These are phyloP conservation scores for Drosophila melanosoma DNA, from an alignment of 2,888 invertebrate genomes.

Conservation along the genomic window DNA sequence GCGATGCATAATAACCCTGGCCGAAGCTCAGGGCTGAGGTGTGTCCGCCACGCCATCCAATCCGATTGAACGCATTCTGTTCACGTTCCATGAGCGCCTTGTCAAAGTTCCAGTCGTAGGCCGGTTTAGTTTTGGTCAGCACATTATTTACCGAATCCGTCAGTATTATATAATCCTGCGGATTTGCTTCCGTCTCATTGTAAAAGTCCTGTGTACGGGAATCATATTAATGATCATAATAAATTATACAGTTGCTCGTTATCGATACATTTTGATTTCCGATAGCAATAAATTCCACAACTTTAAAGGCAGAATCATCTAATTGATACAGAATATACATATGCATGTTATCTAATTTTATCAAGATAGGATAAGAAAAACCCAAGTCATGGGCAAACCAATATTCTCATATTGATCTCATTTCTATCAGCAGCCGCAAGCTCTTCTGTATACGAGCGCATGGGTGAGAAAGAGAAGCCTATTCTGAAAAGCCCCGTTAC, in stretches of 20 bases:
- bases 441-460: too few relatives aligned
- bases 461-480: too few relatives aligned
- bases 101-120: conserved; percentile 75
- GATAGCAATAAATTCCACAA: too few relatives aligned
- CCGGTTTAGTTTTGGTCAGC: conserved; percentile 76
- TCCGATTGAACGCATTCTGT: conserved; percentile 65
- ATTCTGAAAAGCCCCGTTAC: too few relatives aligned
- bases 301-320: too few relatives aligned
- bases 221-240: neutral
- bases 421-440: too few relatives aligned
- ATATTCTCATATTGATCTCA: too few relatives aligned
- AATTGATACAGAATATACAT: too few relatives aligned
- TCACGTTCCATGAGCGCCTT: conserved; percentile 81
- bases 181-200: conserved; percentile 36
- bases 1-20: conserved; percentile 88
- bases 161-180: conserved; percentile 25
- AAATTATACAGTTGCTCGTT: neutral
- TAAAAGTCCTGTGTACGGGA: conserved; percentile 35
- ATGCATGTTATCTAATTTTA: too few relatives aligned
- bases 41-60: conserved; percentile 74
- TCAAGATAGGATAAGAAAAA: too few relatives aligned
- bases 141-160: conserved; percentile 62
- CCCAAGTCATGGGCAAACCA: too few relatives aligned
- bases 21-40: conserved; percentile 54
- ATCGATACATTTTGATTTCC: too few relatives aligned